phyloP scores from a whole-genome alignment of 2,888 invertebrate genomes.

The Holacanthella duospinosa region DNA sequence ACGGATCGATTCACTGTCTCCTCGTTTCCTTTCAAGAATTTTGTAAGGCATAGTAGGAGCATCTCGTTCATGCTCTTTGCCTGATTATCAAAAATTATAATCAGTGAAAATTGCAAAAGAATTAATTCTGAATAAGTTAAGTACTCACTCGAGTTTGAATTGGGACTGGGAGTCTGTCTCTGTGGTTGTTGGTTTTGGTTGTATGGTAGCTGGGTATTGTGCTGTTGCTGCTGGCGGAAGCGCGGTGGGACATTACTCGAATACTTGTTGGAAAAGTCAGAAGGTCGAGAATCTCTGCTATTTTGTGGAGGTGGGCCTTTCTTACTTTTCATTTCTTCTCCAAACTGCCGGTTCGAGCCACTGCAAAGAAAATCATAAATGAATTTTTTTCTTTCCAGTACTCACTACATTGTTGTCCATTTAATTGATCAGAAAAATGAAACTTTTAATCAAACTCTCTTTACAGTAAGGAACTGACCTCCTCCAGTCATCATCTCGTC shows the following conservation, averaged over 20 bases:
- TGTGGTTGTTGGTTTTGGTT: slow-evolving; percentile 16
- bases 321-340: slow-evolving; percentile 26
- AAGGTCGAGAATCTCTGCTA: slow-evolving; percentile 17
- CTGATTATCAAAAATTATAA: background rate
- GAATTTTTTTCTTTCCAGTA: no score
- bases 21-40: slow-evolving; percentile 27
- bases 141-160: slow-evolving; percentile 14
- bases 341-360: slow-evolving; percentile 21
- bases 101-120: background rate
- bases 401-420: no score
- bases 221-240: slow-evolving; percentile 30
- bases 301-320: slow-evolving; percentile 12
- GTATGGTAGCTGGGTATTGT: slow-evolving; percentile 28
- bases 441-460: no score
- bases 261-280: slow-evolving; percentile 27
- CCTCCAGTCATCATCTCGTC: slow-evolving; percentile 30
- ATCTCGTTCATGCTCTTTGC: no score
- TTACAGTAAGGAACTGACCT: no score
- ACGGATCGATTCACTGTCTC: slow-evolving; percentile 27
- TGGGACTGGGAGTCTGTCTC: slow-evolving; percentile 34
- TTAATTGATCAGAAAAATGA: no score
- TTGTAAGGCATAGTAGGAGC: slow-evolving; percentile 10
- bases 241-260: slow-evolving; percentile 32
- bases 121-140: background rate
- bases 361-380: background rate